Evolutionary conservation across 2,113 vertebrate species (phyloP), one percentile per base, ranked within the genome.

Genomic region (Megaceryle torquata): DNA sequence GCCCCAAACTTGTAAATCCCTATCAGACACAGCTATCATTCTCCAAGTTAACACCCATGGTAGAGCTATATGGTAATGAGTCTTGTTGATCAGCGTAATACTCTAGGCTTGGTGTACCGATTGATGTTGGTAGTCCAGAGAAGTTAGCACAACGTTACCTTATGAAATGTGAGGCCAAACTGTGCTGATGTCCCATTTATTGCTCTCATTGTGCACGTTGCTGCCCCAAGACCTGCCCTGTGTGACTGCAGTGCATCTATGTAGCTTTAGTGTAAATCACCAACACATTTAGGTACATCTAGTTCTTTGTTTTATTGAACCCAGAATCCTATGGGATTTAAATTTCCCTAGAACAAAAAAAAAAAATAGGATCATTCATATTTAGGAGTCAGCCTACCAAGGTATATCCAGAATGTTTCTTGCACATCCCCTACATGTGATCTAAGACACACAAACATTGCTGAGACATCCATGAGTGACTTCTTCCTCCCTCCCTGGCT

Each of bases 51-150:
- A 37, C 37, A 37, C 37, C 37, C 7, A 37, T 41, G 3, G 61
- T 74, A 67, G 20, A 57, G 26, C 22, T 43, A 2, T 1, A 2
- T 0, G n/a, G 8, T 11, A n/a, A 28, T 5, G 28, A 65, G 6
- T 24, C 11, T n/a, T 37, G 37, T 37, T 37, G 37, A 37, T 37
- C 37, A 37, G 8, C 37, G 37, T 37, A 37, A 37, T 61, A 46
- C 20, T 61, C n/a, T 15, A 9, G 26, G 39, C 15, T 74, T 41
- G 22, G 44, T 41, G 18, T 37, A n/a, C 35, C 2, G 3, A 9
- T 13, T 19, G 35, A 5, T 35, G 13, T 29, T 6, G 75, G 19
- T 17, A 70, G n/a, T 2, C 4, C 13, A 70, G 44, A 39, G 64
- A 77, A 56, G 29, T 29, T 19, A 65, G 28, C 15, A 35, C 11